Base-by-base conservation (phyloP, 2,888 invertebrate species). In the Nebria salina region DNA sequence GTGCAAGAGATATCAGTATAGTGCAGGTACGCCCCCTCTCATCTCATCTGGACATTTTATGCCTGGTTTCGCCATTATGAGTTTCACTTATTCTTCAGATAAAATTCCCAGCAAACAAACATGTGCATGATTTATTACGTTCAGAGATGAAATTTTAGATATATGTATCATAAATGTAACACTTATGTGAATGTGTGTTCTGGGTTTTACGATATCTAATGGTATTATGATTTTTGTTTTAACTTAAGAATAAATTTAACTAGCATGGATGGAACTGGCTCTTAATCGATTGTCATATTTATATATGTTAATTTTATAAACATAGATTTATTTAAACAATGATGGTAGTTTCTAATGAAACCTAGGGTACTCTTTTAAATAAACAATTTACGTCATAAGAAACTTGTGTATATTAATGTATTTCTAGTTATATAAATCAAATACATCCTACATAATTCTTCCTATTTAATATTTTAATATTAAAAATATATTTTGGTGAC, bases 1-100 rank as follows among this genome's bases (percentile, higher is more conserved):
- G 95, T 95, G 85, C 94, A 95, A 89, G 95, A 95, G 89, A 95
- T 95, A 88, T 94, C 94, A 82, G 95, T 95, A 87, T 95, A 94
- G 92, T 91, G 84, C 88, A 34, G 34, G 34, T 34, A 34, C 34
- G 34, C 34, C 34, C 5, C 1, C 20, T 20, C 20, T 34, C 34
- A 88, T 81, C 65, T 34, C 42, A 26, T 54, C 43, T 65, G 75
- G 75, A 76, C 72, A 72, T 11, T 72, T 72, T 25, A 72, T 72
- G 41, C 11, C 6, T 34, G 25, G 25, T 20, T 26, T 34, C 15
- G 65, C 13, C 13, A 65, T 65, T n/a, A 65, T n/a, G 65, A 15
- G 65, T 13, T n/a, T 11, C 7, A 68, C 9, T 25, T 68, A 68
- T 25, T 15, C 68, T 25, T 25, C 13, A 68, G 25, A 68, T 25